Evolutionary conservation across 2,797 vertebrate species (phyloP).

Genomic region (Poecile montanus): DNA sequence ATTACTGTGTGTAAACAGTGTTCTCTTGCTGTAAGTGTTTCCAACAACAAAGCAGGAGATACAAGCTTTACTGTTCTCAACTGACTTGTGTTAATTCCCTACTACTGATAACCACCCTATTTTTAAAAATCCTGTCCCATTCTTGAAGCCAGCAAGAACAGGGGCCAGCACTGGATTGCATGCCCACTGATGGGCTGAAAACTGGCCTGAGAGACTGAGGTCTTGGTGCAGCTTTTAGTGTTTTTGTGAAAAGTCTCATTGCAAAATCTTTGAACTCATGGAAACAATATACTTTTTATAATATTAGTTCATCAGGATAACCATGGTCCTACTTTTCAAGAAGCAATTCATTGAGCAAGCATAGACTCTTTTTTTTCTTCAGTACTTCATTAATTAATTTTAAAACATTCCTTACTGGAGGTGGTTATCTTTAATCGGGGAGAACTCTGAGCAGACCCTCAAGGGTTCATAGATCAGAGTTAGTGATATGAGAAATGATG

Average conservation of each 20-base stretch:
- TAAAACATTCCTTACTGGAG: neutral
- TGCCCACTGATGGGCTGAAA: neutral
- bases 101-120: neutral
- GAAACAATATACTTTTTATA: neutral
- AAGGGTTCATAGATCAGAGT: neutral
- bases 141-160: neutral
- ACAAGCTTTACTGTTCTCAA: conserved; percentile 16
- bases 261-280: neutral
- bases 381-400: neutral
- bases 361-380: neutral
- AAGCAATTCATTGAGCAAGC: neutral
- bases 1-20: conserved; percentile 51
- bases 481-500: no score
- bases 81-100: neutral
- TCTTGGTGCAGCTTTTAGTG: neutral
- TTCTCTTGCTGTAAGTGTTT: neutral
- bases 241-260: neutral
- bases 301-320: neutral
- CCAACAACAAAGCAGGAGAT: conserved; percentile 29
- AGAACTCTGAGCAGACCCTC: neutral
- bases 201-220: neutral
- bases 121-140: neutral
- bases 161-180: neutral
- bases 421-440: neutral
- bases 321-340: rapidly evolving